Evolutionary conservation across 2,797 vertebrate species (phyloP).

Genomic region (Neomorphus geoffroyi): DNA sequence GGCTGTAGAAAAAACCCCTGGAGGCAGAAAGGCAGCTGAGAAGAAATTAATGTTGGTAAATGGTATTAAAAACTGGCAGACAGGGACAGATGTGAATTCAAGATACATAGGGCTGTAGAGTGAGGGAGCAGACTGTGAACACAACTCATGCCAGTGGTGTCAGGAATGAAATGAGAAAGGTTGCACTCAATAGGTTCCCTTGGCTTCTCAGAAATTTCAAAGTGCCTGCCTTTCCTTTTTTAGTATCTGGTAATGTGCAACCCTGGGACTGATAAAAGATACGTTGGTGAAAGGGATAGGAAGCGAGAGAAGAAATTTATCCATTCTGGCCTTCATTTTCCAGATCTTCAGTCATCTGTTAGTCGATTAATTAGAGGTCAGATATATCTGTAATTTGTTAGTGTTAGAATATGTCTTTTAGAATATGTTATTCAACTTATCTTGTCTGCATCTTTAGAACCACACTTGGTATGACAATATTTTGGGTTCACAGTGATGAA

Average conservation of each 20-base stretch:
- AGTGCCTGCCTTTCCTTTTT: constrained; percentile 35
- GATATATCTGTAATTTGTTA: neutral
- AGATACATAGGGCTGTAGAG: neutral
- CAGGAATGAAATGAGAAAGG: neutral
- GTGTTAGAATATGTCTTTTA: neutral
- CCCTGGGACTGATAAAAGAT: constrained; percentile 2
- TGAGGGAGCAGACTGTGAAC: neutral
- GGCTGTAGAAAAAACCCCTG: neutral
- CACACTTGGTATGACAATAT: neutral
- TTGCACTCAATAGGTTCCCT: constrained; percentile 19
- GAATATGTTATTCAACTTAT: neutral
- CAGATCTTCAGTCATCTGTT: constrained; percentile 32
- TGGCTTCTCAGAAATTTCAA: constrained; percentile 44
- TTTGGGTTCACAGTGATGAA: neutral
- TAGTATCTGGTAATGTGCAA: constrained; percentile 38
- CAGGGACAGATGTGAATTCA: neutral
- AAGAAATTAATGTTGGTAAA: neutral
- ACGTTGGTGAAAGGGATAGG: neutral
- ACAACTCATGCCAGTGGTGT: neutral
- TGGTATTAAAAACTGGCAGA: constrained; percentile 5
- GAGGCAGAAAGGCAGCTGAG: neutral
- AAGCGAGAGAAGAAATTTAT: constrained; percentile 29
- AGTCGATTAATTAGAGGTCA: constrained; percentile 8
- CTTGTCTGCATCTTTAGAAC: neutral
- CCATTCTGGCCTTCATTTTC: neutral